Percentiles rank a stretch among this genome's conserved stretches.
phyloP scores from a whole-genome alignment of 2,113 vertebrate genomes.

The Hylia prasina region DNA sequence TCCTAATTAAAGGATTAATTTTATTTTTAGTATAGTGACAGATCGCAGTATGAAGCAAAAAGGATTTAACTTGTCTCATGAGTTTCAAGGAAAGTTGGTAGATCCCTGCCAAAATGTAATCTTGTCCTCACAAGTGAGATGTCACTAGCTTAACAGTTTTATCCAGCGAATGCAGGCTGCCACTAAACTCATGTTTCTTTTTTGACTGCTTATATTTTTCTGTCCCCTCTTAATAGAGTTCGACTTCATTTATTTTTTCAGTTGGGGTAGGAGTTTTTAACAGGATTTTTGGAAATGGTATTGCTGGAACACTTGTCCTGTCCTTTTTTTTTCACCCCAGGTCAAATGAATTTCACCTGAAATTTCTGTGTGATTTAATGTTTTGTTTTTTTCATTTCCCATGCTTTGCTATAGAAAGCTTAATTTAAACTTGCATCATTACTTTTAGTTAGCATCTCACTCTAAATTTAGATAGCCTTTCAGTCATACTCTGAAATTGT shows the following conservation, averaged over 20 bases:
- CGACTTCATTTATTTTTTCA: rapidly evolving
- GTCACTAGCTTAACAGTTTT: not conserved
- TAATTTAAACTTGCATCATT: not conserved
- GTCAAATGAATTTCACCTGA: not conserved
- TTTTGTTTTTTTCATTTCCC: not conserved
- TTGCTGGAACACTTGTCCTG: not conserved
- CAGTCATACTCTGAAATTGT: not conserved
- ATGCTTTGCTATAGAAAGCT: not conserved
- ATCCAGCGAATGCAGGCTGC: not conserved
- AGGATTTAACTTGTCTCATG: not conserved
- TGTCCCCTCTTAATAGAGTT: not conserved
- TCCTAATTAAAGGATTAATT: not conserved
- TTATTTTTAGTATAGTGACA: not conserved
- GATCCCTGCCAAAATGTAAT: not conserved
- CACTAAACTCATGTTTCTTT: not conserved
- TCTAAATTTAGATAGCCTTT: not conserved
- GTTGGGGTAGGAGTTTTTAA: not conserved
- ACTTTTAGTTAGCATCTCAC: not conserved
- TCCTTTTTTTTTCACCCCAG: not conserved
- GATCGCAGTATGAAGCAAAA: not conserved
- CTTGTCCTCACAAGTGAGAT: not conserved
- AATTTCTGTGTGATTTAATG: not conserved
- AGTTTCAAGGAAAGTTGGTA: not conserved
- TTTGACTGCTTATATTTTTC: not conserved
- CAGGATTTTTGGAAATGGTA: not conserved